Percentiles rank a stretch among this genome's conserved stretches.
Conservation (phyloP, 1,140 invertebrate species). For the Microplitis mediator region DNA sequence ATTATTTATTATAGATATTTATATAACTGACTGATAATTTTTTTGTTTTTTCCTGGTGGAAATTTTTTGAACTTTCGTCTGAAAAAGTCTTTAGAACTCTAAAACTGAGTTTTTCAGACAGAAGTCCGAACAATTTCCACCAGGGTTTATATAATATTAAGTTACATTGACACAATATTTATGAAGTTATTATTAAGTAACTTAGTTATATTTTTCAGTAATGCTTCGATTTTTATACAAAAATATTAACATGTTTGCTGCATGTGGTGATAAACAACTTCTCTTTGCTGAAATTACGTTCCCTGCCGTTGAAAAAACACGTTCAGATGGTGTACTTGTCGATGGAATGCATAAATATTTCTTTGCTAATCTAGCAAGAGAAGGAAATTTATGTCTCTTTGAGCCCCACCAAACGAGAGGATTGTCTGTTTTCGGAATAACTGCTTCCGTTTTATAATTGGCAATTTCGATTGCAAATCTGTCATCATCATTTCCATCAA, state of each 20-base stretch:
- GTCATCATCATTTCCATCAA: neutral
- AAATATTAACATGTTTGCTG: conserved; percentile 21
- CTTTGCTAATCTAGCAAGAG: neutral
- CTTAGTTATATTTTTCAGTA: neutral
- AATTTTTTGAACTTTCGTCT: too few relatives aligned
- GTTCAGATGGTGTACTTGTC: neutral
- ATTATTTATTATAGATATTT: too few relatives aligned
- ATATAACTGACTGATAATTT: neutral
- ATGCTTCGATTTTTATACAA: conserved; percentile 12
- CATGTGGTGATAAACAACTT: neutral
- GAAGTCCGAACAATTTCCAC: too few relatives aligned
- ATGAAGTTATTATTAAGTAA: neutral
- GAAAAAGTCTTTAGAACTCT: too few relatives aligned
- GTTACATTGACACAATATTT: neutral
- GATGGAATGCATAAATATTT: conserved; percentile 14
- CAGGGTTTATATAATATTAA: too few relatives aligned
- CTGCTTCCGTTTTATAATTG: neutral
- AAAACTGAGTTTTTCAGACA: too few relatives aligned
- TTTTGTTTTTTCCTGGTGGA: too few relatives aligned
- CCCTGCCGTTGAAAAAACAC: conserved; percentile 15
- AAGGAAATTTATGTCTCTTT: neutral
- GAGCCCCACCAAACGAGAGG: conserved; percentile 10
- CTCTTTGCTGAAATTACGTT: conserved; percentile 13
- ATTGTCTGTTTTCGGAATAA: conserved; percentile 2
- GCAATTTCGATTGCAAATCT: neutral